Base-by-base conservation (phyloP, 2,888 invertebrate species). In the Xanthorhoe designata region DNA sequence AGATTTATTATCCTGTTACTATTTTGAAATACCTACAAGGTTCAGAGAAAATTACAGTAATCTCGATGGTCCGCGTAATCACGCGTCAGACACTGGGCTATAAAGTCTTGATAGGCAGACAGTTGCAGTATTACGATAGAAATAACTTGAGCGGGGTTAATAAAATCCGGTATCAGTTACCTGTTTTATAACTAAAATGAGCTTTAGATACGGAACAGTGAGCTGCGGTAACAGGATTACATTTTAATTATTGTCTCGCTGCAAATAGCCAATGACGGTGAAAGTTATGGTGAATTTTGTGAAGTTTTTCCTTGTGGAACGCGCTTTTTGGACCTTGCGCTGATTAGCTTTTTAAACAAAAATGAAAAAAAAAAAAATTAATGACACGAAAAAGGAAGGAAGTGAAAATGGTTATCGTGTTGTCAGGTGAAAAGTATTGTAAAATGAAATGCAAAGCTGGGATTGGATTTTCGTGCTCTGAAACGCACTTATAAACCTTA, bases 211-310 rank as follows among this genome's bases (percentile, higher is more conserved):
- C 59, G 65, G 62, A 19, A 53, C 69, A 53, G 50, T 54, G 55
- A 59, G 58, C 54, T 59, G 64, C 63, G 67, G 62, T 62, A 71
- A 67, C 70, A 56, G 60, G 66, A 69, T 69, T 69, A 69, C 61
- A 50, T 64, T 69, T 69, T 69, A 66, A 69, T 69, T 66, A 69
- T 66, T 64, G 69, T 69, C 69, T 69, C 55, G 69, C 64, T 66
- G 53, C 54, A 66, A 69, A 66, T 66, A 69, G 69, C 69, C 69
- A 66, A 69, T 69, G 64, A 69, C 54, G 35, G 61, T 52, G 60
- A 32, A 52, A 60, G 59, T 65, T 69, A 69, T 65, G 58, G 55
- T 57, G 29, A 35, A 32, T 61, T 42, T 64, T 57, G 52, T 38
- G 47, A 49, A 50, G 50, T 17, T 50, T 64, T 64, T 59, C 35